These are phyloP conservation scores for Drosophila meridiana DNA, from an alignment of 2,888 invertebrate genomes.

Conservation along the genomic window DNA sequence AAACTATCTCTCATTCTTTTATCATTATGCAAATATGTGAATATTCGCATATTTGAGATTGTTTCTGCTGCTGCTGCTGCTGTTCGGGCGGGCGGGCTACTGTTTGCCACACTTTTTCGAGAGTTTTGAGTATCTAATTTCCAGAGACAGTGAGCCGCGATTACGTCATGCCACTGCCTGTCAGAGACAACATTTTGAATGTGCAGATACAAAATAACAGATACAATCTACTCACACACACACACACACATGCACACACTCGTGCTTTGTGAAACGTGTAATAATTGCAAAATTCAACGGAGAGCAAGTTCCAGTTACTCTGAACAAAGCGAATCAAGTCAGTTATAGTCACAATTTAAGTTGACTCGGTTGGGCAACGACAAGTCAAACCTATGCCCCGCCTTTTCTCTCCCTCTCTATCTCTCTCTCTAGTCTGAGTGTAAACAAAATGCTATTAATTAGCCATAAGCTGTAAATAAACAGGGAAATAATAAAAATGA, in stretches of 20 bases:
- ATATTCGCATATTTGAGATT: constrained; percentile 48
- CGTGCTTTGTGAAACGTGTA: constrained; percentile 32
- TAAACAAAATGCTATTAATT: constrained; percentile 57
- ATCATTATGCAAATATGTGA: constrained; percentile 29
- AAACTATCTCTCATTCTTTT: constrained; percentile 39
- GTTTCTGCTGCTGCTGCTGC: background rate
- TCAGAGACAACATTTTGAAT: constrained; percentile 43
- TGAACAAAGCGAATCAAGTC: constrained; percentile 47
- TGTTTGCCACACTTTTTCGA: constrained; percentile 17
- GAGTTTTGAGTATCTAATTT: constrained; percentile 59
- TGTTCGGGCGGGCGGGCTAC: constrained; percentile 7
- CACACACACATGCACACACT: constrained; percentile 18
- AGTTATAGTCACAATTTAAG: constrained; percentile 19
- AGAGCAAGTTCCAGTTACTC: constrained; percentile 63
- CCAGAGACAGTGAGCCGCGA: constrained; percentile 40
- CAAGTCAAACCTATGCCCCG: background rate
- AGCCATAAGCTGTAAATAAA: constrained; percentile 35
- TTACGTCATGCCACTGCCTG: constrained; percentile 47
- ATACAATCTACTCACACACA: constrained; percentile 21
- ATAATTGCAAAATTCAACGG: constrained; percentile 64
- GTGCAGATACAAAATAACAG: constrained; percentile 36
- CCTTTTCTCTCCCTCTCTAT: background rate
- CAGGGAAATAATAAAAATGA: background rate
- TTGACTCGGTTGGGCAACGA: constrained; percentile 40
- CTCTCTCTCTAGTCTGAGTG: background rate